These are phyloP conservation scores for Eurytemora carolleeae DNA, from an alignment of 1,140 invertebrate genomes.

Conservation along the genomic window DNA sequence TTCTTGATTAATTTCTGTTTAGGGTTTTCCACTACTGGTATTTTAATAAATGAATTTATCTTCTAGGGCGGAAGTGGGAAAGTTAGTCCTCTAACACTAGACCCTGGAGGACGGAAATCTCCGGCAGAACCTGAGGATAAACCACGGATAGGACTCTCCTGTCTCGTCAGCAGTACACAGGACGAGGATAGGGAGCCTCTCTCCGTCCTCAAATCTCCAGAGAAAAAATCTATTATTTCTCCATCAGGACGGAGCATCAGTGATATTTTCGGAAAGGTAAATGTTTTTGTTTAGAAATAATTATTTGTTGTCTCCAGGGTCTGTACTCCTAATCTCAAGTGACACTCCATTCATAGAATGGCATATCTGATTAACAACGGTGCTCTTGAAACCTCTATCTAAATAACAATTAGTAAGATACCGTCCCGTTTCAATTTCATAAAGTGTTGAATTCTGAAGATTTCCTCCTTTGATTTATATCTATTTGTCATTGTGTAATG, in stretches of 20 bases:
- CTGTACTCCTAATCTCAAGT: too few species aligned
- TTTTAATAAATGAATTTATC: not conserved
- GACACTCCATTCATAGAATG: too few species aligned
- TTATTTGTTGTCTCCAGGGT: too few species aligned
- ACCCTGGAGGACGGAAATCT: not conserved
- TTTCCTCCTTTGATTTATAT: too few species aligned
- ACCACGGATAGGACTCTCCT: not conserved
- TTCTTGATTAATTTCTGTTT: too few species aligned
- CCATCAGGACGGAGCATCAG: not conserved
- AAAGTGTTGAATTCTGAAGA: too few species aligned
- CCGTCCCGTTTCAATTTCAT: too few species aligned
- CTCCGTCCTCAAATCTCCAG: not conserved
- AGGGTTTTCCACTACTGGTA: not conserved
- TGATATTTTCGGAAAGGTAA: constrained; percentile 5
- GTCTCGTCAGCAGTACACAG: not conserved
- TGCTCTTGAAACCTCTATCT: too few species aligned
- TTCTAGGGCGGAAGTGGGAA: not conserved
- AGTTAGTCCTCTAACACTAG: not conserved
- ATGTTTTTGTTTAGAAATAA: too few species aligned
- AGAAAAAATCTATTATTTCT: constrained; percentile 4
- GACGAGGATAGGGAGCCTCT: not conserved
- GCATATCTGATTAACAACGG: too few species aligned
- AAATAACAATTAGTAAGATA: too few species aligned
- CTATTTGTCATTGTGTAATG: too few species aligned
- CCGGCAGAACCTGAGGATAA: not conserved